These are phyloP conservation scores for Heterodera schachtii DNA, from an alignment of 1,140 invertebrate genomes.

Conservation along the genomic window DNA sequence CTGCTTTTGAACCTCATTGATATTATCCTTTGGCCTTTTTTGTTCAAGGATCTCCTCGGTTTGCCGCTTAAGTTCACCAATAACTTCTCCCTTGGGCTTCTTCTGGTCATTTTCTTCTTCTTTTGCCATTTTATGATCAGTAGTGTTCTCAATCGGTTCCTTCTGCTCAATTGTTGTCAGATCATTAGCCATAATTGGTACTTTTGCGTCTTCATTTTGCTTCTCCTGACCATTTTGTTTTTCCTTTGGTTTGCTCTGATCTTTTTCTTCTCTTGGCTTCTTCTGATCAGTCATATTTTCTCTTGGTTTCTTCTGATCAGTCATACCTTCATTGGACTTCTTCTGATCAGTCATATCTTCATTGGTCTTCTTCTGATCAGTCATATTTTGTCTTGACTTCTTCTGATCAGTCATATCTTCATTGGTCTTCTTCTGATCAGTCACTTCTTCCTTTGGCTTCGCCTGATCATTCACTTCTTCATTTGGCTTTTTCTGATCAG, in stretches of 20 bases:
- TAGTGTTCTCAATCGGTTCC: neutral
- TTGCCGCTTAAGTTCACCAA: too few relatives aligned
- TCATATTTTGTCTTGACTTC: neutral
- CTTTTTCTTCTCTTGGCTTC: constrained; percentile 4
- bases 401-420: neutral
- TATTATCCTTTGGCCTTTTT: neutral
- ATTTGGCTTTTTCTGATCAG: neutral
- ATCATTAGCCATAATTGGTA: neutral
- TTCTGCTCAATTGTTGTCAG: neutral
- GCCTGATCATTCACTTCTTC: neutral
- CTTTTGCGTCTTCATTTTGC: neutral
- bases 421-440: constrained; percentile 8
- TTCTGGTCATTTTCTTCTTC: neutral
- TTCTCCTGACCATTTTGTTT: neutral
- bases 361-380: neutral
- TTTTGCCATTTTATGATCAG: neutral
- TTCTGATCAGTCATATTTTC: neutral
- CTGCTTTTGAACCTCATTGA: neutral
- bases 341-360: neutral
- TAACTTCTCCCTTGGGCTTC: neutral
- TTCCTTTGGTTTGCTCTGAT: neutral
- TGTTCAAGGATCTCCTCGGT: neutral
- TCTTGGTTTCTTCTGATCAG: neutral
- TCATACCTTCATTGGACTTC: neutral
- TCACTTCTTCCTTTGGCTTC: neutral